These are phyloP conservation scores for Chionoecetes opilio DNA, from an alignment of 1,140 invertebrate species.

Conservation along the genomic window DNA sequence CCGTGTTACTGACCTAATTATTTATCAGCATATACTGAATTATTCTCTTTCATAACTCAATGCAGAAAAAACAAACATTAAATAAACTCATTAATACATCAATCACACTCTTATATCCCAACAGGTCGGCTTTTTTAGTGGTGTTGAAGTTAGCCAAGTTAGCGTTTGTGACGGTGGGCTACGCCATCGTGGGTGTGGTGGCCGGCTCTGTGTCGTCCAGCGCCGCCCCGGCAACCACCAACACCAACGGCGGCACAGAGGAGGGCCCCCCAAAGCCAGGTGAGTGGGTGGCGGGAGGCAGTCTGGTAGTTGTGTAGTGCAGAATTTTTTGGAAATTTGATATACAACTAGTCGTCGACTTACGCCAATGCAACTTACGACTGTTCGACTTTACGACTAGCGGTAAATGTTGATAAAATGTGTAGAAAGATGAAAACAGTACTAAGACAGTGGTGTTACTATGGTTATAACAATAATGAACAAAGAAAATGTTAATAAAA, in stretches of 20 bases:
- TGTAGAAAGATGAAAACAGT: no score
- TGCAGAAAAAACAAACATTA: neutral
- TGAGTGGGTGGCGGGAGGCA: neutral
- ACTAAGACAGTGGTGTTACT: no score
- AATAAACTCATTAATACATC: neutral
- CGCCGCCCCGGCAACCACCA: conserved; percentile 81
- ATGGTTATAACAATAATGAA: no score
- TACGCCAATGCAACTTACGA: no score
- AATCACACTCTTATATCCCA: conserved; percentile 67
- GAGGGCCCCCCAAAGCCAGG: conserved; percentile 59
- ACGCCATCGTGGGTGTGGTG: conserved; percentile 78
- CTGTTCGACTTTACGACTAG: no score
- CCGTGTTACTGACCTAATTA: neutral
- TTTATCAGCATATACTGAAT: neutral
- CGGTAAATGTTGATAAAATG: no score
- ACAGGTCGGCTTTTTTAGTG: conserved; percentile 92
- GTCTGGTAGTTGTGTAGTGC: no score
- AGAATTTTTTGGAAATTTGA: no score
- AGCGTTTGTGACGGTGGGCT: conserved; percentile 89
- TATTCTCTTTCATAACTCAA: no score
- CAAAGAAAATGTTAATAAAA: no score
- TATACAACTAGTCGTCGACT: no score
- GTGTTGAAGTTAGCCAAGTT: conserved; percentile 95
- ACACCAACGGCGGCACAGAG: conserved; percentile 83
- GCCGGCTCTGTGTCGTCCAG: conserved; percentile 70